Evolutionary conservation across 2,888 invertebrate species (phyloP), one percentile per base, ranked within the genome.

Genomic region (Chalcis sispes): DNA sequence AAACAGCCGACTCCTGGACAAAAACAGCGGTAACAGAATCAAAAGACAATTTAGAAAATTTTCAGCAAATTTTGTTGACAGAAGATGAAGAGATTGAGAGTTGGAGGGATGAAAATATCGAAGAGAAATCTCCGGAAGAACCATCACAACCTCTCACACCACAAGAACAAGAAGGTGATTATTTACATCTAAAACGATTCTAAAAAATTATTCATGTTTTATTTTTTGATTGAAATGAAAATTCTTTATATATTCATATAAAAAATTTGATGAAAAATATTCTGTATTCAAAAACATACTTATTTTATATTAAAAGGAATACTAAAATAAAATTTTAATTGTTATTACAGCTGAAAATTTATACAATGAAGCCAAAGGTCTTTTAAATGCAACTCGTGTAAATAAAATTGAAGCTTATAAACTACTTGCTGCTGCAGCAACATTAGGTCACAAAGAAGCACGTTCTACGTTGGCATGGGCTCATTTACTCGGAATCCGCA

Each of bases 391-490:
- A 29, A 94, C 95, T 0, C 90, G 91, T 61, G 92, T 94, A 0
- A 94, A 95, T 85, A 93, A 94, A 76, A 90, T 91, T 1, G 92
- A 92, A 65, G 96, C 96, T 0, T 96, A 95, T 82, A 91, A 93
- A 46, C 90, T 96, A 67, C 90, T 99, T 40, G 91, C 93, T 52
- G 91, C 93, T 81, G 96, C 98, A 0, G 95, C 97, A 0, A 93
- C 93, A 54, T 90, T 93, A 72, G 96, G 96, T 50, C 96, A 98
- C 87, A 88, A 90, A 0, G 93, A 94, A 61, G 96, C 98, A 0
- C 92, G 93, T 86, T 95, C 96, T 76, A 91, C 95, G 86, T 89
- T 98, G 4, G 98, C 97, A 0, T 97, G 98, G 95, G 95, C 95
- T 0, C 92, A 95, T 82, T 89, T 99, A 5, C 93, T 97, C 82